Percentiles rank a stretch among this genome's conserved stretches.
Conservation (phyloP, 2,888 invertebrate species). For the Archips crataeganus region DNA sequence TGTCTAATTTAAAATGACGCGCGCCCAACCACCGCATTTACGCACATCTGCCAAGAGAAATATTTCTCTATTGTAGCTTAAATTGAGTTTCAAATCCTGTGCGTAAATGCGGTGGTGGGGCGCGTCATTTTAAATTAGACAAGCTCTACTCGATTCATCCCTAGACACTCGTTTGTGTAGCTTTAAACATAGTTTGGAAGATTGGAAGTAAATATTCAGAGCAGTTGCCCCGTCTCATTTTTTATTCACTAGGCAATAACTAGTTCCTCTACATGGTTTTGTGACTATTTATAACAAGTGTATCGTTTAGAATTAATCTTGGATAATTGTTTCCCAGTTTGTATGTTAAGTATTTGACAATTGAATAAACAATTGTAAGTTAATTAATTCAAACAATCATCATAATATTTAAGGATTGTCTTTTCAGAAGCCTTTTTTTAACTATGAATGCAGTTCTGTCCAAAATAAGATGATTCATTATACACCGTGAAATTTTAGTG, state of each 20-base stretch:
- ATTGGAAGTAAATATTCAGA: neutral
- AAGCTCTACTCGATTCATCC: neutral
- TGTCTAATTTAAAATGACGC: too few species aligned
- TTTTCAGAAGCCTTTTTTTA: too few species aligned
- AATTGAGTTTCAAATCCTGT: too few species aligned
- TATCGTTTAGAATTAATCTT: neutral
- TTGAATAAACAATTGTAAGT: neutral
- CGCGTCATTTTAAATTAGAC: too few species aligned
- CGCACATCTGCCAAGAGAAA: too few species aligned
- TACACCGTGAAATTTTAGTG: too few species aligned
- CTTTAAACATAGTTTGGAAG: neutral
- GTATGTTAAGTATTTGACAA: neutral
- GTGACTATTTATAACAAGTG: slow-evolving; percentile 2
- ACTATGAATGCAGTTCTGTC: too few species aligned
- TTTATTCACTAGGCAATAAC: slow-evolving; percentile 60
- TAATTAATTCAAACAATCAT: neutral
- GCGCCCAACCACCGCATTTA: too few species aligned
- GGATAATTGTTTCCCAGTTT: neutral
- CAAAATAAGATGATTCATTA: too few species aligned
- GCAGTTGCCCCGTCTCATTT: slow-evolving; percentile 45
- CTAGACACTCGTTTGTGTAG: neutral
- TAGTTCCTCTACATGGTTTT: slow-evolving; percentile 3
- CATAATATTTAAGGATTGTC: neutral
- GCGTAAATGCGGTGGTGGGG: too few species aligned
- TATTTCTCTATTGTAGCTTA: too few species aligned